Conservation (phyloP, 2,888 invertebrate genomes). For the Malachius bipustulatus region DNA sequence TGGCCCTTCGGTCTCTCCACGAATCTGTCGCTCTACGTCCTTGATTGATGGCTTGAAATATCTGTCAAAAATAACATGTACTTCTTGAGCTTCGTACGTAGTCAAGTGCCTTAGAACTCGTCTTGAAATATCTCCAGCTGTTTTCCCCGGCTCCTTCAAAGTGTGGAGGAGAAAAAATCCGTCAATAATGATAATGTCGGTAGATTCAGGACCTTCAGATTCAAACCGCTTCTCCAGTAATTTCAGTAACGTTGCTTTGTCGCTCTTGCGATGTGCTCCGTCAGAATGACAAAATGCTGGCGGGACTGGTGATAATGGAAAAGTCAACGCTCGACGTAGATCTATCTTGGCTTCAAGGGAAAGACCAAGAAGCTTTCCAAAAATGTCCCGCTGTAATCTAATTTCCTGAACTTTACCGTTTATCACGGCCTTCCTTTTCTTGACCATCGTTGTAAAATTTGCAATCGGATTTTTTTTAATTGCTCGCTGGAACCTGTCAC, state of each 20-base stretch:
- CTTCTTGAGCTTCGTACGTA: slow-evolving; percentile 6
- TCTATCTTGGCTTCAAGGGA: slow-evolving; percentile 11
- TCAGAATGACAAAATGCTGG: slow-evolving; percentile 11
- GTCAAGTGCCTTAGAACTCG: slow-evolving; percentile 8
- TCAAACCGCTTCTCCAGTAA: not conserved
- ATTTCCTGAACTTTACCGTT: slow-evolving; percentile 13
- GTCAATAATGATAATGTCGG: slow-evolving; percentile 14
- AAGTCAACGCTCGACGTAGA: slow-evolving; percentile 9
- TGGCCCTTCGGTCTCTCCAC: no score
- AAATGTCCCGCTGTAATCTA: slow-evolving; percentile 13
- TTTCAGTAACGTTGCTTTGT: slow-evolving; percentile 10
- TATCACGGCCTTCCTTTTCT: slow-evolving; percentile 10
- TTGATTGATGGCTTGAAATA: slow-evolving; percentile 12
- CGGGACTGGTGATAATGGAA: slow-evolving; percentile 11
- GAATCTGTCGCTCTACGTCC: slow-evolving; percentile 13
- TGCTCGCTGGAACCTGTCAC: slow-evolving; percentile 9
- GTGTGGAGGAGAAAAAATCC: slow-evolving; percentile 15
- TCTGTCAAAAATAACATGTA: slow-evolving; percentile 16
- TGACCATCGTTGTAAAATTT: slow-evolving; percentile 9
- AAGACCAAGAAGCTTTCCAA: slow-evolving; percentile 13
- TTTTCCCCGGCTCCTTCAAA: slow-evolving; percentile 9
- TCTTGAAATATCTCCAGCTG: slow-evolving; percentile 12
- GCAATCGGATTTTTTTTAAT: slow-evolving; percentile 10
- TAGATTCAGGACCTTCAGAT: no score
- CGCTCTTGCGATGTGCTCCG: slow-evolving; percentile 11